Evolutionary conservation across 2,113 vertebrate species (phyloP).

Genomic region (Aspidoscelis tigris): DNA sequence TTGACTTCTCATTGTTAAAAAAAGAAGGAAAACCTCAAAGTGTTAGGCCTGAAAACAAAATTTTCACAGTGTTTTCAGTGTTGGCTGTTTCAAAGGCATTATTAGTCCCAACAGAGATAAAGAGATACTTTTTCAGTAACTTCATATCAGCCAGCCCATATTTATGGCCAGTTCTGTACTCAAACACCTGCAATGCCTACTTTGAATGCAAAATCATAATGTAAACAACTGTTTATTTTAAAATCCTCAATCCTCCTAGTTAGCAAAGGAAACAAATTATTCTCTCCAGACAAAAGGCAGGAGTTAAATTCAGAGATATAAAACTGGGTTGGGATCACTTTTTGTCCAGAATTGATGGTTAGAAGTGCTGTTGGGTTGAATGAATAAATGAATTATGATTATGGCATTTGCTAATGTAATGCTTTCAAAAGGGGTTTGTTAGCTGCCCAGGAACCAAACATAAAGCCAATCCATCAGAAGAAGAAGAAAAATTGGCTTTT

Average conservation of each 20-base stretch:
- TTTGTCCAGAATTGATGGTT: constrained; percentile 30
- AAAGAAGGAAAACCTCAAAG: constrained; percentile 75
- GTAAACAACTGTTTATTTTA: constrained; percentile 22
- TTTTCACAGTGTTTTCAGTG: constrained; percentile 84
- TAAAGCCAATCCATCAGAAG: constrained; percentile 36
- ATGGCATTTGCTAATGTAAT: constrained; percentile 34
- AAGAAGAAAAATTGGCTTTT: constrained; percentile 14
- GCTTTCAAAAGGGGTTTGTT: constrained; percentile 21
- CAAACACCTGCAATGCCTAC: background rate
- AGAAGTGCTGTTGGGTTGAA: too few species aligned
- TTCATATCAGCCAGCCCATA: constrained; percentile 46
- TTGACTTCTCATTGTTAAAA: constrained; percentile 80
- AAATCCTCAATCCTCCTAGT: constrained; percentile 31
- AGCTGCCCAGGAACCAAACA: constrained; percentile 7
- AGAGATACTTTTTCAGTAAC: constrained; percentile 73
- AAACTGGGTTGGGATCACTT: constrained; percentile 25
- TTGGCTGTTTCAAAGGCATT: constrained; percentile 81
- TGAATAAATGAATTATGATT: background rate
- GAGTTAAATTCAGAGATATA: constrained; percentile 27
- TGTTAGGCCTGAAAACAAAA: constrained; percentile 82
- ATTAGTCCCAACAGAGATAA: constrained; percentile 76
- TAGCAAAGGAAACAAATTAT: background rate
- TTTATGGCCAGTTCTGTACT: constrained; percentile 11
- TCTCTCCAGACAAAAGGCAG: constrained; percentile 9
- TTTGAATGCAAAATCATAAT: constrained; percentile 7